These are phyloP conservation scores for Phaethon lepturus DNA, from an alignment of 2,113 vertebrate species.

Conservation along the genomic window DNA sequence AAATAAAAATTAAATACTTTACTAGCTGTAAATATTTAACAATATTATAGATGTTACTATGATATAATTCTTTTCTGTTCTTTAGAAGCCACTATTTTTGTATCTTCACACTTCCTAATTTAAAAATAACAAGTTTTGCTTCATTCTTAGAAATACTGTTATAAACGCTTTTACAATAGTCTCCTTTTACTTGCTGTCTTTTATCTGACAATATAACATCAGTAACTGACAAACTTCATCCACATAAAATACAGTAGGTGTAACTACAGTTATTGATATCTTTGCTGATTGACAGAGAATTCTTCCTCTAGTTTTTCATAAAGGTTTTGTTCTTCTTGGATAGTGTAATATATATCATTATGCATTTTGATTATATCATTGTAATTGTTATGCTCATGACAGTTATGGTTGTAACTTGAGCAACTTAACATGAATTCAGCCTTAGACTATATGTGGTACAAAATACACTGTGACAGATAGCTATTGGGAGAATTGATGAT, in stretches of 20 bases:
- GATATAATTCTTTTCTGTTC: background rate
- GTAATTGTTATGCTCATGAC: background rate
- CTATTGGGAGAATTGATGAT: background rate
- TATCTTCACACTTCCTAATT: background rate
- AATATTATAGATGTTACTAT: background rate
- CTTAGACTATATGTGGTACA: background rate
- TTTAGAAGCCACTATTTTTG: background rate
- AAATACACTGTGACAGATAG: background rate
- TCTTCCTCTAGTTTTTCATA: background rate
- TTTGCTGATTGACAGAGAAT: background rate
- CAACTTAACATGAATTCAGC: background rate
- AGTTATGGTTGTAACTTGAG: background rate
- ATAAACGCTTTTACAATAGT: background rate
- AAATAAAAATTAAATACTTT: background rate
- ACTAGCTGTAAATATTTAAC: background rate
- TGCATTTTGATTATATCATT: background rate
- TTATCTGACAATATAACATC: background rate
- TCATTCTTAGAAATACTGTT: background rate
- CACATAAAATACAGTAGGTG: background rate
- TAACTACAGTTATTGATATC: background rate
- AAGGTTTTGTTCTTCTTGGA: background rate
- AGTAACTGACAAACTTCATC: background rate
- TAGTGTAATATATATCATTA: background rate
- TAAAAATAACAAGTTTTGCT: background rate
- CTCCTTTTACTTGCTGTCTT: background rate